phyloP scores from a whole-genome alignment of 2,888 invertebrate species.

The Plagiodera versicolora region DNA sequence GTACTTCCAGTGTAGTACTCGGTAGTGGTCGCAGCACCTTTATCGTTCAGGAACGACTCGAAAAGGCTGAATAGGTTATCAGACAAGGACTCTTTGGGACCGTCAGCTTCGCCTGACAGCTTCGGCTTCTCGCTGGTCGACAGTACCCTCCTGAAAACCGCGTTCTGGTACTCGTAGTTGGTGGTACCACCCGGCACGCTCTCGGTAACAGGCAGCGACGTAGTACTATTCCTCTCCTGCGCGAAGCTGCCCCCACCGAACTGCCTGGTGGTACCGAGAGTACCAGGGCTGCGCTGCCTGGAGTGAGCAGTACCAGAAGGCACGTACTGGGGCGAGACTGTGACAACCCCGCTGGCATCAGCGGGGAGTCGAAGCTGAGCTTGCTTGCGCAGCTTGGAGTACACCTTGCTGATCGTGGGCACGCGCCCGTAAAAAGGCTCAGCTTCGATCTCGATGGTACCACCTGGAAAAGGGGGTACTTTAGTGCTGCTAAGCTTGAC shows the following conservation, averaged over 20 bases:
- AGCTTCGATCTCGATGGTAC: constrained; percentile 58
- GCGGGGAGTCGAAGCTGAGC: constrained; percentile 34
- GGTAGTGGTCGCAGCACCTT: constrained; percentile 18
- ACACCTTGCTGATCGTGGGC: constrained; percentile 59
- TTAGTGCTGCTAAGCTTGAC: not conserved
- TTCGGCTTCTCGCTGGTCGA: not conserved
- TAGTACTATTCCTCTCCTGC: constrained; percentile 31
- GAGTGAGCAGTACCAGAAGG: constrained; percentile 36
- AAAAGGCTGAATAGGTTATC: constrained; percentile 40
- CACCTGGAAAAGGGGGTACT: constrained; percentile 50
- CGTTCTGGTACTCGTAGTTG: constrained; percentile 35
- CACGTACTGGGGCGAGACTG: constrained; percentile 19
- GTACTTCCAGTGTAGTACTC: constrained; percentile 13
- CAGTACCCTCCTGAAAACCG: not conserved
- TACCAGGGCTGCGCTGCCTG: constrained; percentile 39
- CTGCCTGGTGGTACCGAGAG: constrained; percentile 46
- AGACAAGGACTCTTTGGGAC: constrained; percentile 23
- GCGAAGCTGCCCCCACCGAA: constrained; percentile 26
- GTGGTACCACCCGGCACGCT: constrained; percentile 32
- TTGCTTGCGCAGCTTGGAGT: constrained; percentile 59
- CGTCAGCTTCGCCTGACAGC: not conserved
- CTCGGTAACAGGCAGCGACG: constrained; percentile 18
- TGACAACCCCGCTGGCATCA: constrained; percentile 22
- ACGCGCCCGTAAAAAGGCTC: constrained; percentile 57
- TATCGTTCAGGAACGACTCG: constrained; percentile 38